A percentile compares a stretch with the other conserved stretches of the same genome.
These are phyloP conservation scores for Heliconius nattereri DNA, from an alignment of 1,140 invertebrate species.

Conservation along the genomic window DNA sequence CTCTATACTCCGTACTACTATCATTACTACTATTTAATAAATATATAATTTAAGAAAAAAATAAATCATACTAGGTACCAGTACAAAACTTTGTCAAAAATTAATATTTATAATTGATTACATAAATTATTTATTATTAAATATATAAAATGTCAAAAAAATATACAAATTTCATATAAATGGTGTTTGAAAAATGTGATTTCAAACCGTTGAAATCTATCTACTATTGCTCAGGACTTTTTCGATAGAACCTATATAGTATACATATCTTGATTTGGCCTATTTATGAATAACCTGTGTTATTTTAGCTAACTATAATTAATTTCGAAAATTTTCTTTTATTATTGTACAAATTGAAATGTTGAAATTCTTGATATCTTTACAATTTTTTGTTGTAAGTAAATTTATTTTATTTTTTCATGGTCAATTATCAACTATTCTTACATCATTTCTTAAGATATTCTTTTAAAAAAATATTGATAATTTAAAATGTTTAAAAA, in stretches of 20 bases:
- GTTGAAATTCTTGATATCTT: too few relatives aligned
- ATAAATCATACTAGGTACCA: too few relatives aligned
- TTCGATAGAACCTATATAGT: neutral
- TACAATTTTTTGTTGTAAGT: neutral
- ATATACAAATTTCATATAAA: neutral
- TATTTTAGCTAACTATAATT: neutral
- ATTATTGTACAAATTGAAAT: too few relatives aligned
- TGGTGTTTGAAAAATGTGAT: slow-evolving; percentile 43
- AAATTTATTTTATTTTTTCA: neutral
- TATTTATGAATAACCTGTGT: neutral
- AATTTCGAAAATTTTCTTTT: neutral
- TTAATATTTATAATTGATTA: too few relatives aligned
- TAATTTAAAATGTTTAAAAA: neutral
- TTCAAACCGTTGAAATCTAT: slow-evolving; percentile 41
- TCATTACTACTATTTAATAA: too few relatives aligned
- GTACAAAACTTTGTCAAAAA: too few relatives aligned
- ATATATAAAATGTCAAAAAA: neutral
- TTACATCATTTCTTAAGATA: too few relatives aligned
- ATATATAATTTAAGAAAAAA: too few relatives aligned
- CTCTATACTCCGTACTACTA: too few relatives aligned
- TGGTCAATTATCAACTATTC: too few relatives aligned
- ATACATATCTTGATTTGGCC: neutral
- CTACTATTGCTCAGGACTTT: neutral
- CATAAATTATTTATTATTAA: too few relatives aligned
- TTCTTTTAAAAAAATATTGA: too few relatives aligned